Conservation (phyloP, 2,888 invertebrate species). For the Germaria angustata region DNA sequence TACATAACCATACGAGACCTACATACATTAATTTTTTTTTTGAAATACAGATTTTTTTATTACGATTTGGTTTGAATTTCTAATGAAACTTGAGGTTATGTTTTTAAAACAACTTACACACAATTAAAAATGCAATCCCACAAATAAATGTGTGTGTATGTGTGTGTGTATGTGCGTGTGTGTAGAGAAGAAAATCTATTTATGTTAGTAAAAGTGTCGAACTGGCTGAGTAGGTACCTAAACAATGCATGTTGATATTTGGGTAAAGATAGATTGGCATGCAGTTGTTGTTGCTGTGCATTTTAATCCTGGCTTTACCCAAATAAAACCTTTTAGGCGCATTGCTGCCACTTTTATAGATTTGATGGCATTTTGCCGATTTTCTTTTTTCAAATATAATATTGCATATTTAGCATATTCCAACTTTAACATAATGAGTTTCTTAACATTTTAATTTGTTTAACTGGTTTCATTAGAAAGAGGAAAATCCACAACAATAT, state of each 20-base stretch:
- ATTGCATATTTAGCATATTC: too few relatives aligned
- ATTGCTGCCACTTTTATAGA: background rate
- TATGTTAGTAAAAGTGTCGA: constrained; percentile 43
- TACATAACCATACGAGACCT: background rate
- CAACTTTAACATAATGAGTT: too few relatives aligned
- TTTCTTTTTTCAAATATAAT: too few relatives aligned
- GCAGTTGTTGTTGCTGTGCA: constrained; percentile 2
- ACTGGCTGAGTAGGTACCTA: constrained; percentile 27
- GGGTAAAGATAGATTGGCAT: constrained; percentile 17
- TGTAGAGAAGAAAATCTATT: too few relatives aligned
- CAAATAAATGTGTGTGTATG: background rate
- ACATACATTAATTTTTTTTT: too few relatives aligned
- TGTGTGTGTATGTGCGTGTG: background rate
- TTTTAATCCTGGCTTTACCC: constrained; percentile 54
- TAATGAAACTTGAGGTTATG: constrained; percentile 50
- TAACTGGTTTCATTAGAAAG: too few relatives aligned
- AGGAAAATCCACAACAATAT: too few relatives aligned
- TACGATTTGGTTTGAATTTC: constrained; percentile 47
- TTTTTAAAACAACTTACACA: constrained; percentile 27
- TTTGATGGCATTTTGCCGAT: too few relatives aligned
- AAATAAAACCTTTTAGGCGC: constrained; percentile 48
- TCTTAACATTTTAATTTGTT: too few relatives aligned
- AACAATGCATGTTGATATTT: constrained; percentile 18
- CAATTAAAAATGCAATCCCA: background rate
- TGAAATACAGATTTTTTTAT: constrained; percentile 18